Evolutionary conservation across 2,113 vertebrate genomes (phyloP), one percentile per base, ranked within the genome.

Genomic region (Grantiella picta): DNA sequence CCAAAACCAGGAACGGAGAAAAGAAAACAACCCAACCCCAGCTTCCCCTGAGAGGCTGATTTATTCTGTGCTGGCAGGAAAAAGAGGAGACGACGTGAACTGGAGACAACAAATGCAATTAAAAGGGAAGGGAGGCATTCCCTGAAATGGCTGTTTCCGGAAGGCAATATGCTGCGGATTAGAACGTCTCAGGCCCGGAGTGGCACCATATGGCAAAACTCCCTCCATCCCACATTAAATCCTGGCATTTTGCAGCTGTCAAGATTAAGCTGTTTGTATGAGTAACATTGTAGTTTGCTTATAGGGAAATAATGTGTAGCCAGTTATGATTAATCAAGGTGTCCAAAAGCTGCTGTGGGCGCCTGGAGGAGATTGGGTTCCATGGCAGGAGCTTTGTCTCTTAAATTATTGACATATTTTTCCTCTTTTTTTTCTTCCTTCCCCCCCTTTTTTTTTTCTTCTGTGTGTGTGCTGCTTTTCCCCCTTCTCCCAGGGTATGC

Each of bases 181-280:
- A 95, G 79, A 92, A 90, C 49, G 20, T 96, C 97, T 97, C 95
- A 94, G 97, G 97, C 97, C 97, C 8, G 3, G 96, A 98, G 97
- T 95, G 95, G 95, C 66, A 94, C 95, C 98, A 98, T 98, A 98
- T 98, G 98, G 97, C 86, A 54, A 86, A 90, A 94, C 97, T 97
- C 97, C 95, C 94, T 88, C 98, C 96, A 28, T 95, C 97, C 96
- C 45, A 96, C 97, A 97, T 97, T 98, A 98, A 98, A 98, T 97
- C 97, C 97, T 98, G 98, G 98, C 98, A 98, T 98, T 98, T 98
- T 98, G 96, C 97, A 98, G 97, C 97, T 98, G 98, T 98, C 96
- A 96, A 96, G 97, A 98, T 98, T 97, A 98, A 98, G 97, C 97
- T 98, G 97, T 98, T 98, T 98, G 95, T 97, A 97, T 89, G 95